A percentile compares a stretch with the other conserved stretches of the same genome.
Evolutionary conservation across 2,113 vertebrate genomes (phyloP).

Genomic region (Acanthisitta chloris): DNA sequence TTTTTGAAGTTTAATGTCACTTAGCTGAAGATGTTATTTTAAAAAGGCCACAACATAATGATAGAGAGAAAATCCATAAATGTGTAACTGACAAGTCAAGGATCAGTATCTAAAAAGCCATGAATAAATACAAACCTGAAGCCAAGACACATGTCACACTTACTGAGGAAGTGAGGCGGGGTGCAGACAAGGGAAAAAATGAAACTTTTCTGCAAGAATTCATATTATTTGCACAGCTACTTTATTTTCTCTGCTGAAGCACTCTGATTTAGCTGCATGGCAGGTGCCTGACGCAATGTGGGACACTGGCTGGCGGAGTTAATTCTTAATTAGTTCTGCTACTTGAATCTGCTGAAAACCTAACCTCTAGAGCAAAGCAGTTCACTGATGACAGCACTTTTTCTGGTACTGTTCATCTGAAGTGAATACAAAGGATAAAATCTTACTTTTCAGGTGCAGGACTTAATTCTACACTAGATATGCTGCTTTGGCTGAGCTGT

Average conservation of each 20-base stretch:
- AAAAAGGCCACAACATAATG: neutral
- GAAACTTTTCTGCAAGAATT: neutral
- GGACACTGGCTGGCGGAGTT: neutral
- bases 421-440: neutral
- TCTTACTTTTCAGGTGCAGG: neutral
- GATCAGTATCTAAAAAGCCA: neutral
- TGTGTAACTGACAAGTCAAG: neutral
- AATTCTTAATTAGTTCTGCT: conserved; percentile 60
- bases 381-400: conserved; percentile 41
- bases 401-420: neutral
- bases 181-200: neutral
- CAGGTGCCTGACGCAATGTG: neutral
- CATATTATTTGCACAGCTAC: neutral
- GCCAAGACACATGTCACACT: rapidly evolving
- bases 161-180: neutral
- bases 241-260: neutral
- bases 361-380: conserved; percentile 24
- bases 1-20: neutral
- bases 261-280: neutral
- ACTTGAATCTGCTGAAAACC: conserved; percentile 33
- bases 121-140: neutral
- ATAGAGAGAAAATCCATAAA: neutral
- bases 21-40: neutral
- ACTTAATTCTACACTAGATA: neutral
- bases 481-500: neutral